A percentile compares a stretch with the other conserved stretches of the same genome.
Conservation (phyloP, 1,140 invertebrate genomes). For the Sesamia nonagrioides region DNA sequence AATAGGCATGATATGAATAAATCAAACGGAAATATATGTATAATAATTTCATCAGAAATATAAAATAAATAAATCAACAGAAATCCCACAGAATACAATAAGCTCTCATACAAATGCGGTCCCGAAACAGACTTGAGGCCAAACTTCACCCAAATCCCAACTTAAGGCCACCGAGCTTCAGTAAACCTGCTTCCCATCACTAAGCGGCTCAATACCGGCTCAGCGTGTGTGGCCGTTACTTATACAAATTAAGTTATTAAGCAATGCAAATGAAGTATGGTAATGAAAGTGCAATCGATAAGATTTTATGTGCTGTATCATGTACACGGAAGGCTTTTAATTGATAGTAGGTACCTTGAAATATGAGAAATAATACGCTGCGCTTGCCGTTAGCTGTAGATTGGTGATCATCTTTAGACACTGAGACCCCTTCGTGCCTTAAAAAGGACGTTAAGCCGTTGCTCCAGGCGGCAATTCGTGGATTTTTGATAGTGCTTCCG, state of each 20-base stretch:
- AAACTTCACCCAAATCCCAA: background rate
- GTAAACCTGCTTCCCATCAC: constrained; percentile 38
- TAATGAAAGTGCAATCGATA: constrained; percentile 59
- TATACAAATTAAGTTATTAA: constrained; percentile 75
- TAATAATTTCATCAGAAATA: too few relatives aligned
- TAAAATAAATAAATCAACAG: too few relatives aligned
- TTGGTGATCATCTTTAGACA: too few relatives aligned
- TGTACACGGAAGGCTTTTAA: background rate
- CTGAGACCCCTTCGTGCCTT: too few relatives aligned
- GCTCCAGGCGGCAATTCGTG: too few relatives aligned
- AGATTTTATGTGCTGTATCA: constrained; percentile 23
- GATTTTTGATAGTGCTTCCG: too few relatives aligned
- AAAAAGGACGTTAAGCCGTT: too few relatives aligned
- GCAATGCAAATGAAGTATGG: constrained; percentile 77
- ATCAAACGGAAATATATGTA: too few relatives aligned
- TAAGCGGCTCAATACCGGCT: constrained; percentile 28
- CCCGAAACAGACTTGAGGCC: background rate
- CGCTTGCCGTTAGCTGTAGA: too few relatives aligned
- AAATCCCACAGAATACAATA: background rate
- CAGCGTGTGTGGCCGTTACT: constrained; percentile 55
- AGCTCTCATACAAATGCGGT: background rate
- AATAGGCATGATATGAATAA: too few relatives aligned
- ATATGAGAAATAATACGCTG: too few relatives aligned
- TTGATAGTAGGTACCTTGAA: background rate
- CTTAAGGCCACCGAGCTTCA: constrained; percentile 16